Conservation (phyloP, 2,888 invertebrate species). For the Hypena proboscidalis region DNA sequence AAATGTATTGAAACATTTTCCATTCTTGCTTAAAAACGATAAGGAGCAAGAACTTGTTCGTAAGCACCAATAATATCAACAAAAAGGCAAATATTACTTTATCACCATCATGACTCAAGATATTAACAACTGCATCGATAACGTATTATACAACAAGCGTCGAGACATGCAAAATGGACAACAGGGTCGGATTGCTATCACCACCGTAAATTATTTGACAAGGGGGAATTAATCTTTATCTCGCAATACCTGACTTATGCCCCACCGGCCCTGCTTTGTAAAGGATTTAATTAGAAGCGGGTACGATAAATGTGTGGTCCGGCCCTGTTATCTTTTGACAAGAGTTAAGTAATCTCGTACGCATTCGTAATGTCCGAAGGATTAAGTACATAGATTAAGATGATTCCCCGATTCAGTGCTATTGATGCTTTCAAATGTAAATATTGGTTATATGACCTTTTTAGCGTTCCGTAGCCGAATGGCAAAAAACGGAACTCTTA, state of each 20-base stretch:
- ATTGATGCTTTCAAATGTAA: conserved; percentile 33
- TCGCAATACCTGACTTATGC: conserved; percentile 62
- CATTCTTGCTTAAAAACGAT: too few species aligned
- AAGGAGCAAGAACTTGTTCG: too few species aligned
- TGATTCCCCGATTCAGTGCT: conserved; percentile 51
- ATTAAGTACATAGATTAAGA: conserved; percentile 59
- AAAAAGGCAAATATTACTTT: not conserved
- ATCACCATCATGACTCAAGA: conserved; percentile 24
- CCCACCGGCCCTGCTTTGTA: conserved; percentile 52
- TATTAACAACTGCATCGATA: conserved; percentile 40
- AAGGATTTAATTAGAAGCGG: conserved; percentile 70
- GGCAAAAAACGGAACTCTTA: conserved; percentile 5
- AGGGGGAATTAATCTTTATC: conserved; percentile 77
- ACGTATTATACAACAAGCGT: conserved; percentile 24
- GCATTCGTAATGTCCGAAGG: conserved; percentile 64
- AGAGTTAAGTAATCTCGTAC: conserved; percentile 66
- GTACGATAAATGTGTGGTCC: conserved; percentile 78
- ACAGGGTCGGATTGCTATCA: conserved; percentile 57
- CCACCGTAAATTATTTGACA: conserved; percentile 79
- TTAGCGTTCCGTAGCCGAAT: conserved; percentile 1
- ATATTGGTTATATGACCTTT: conserved; percentile 13
- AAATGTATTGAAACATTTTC: too few species aligned
- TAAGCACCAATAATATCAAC: too few species aligned
- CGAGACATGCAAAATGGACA: conserved; percentile 44
- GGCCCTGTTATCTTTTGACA: conserved; percentile 64